Evolutionary conservation across 2,113 vertebrate species (phyloP).

Genomic region (Bufo bufo): DNA sequence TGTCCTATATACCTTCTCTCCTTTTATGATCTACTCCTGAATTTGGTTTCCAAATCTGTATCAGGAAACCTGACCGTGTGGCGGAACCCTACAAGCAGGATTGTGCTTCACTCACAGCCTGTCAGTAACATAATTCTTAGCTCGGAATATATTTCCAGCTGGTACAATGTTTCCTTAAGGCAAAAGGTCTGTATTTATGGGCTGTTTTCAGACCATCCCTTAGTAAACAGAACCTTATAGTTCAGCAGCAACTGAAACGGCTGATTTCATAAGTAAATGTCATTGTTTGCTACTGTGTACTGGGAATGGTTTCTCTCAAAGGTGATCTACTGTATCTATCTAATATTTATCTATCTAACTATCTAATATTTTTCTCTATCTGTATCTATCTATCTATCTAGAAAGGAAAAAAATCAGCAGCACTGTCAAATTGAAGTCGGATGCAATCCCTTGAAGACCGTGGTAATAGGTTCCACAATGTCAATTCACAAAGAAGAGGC

Average conservation of each 20-base stretch:
- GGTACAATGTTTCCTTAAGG: neutral
- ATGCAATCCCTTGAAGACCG: too few relatives aligned
- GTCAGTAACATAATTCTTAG: neutral
- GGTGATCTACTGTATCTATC: neutral
- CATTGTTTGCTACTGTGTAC: neutral
- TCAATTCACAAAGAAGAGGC: too few relatives aligned
- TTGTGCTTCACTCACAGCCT: neutral
- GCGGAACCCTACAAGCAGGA: too few relatives aligned
- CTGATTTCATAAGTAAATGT: neutral
- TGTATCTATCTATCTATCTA: neutral
- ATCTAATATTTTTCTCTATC: neutral
- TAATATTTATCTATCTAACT: neutral
- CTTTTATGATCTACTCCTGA: too few relatives aligned
- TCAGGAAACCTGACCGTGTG: too few relatives aligned
- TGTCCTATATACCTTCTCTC: too few relatives aligned
- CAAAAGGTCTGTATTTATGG: slow-evolving; percentile 25
- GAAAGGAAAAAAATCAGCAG: too few relatives aligned
- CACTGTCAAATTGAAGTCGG: too few relatives aligned
- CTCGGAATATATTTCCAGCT: neutral
- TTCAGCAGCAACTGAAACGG: neutral
- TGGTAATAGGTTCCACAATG: too few relatives aligned
- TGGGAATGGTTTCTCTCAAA: neutral
- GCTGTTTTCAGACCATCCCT: slow-evolving; percentile 30
- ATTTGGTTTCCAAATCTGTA: too few relatives aligned
- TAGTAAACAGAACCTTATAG: slow-evolving; percentile 29